phyloP scores from a whole-genome alignment of 2,113 vertebrate genomes.

The Mustelus asterias region DNA sequence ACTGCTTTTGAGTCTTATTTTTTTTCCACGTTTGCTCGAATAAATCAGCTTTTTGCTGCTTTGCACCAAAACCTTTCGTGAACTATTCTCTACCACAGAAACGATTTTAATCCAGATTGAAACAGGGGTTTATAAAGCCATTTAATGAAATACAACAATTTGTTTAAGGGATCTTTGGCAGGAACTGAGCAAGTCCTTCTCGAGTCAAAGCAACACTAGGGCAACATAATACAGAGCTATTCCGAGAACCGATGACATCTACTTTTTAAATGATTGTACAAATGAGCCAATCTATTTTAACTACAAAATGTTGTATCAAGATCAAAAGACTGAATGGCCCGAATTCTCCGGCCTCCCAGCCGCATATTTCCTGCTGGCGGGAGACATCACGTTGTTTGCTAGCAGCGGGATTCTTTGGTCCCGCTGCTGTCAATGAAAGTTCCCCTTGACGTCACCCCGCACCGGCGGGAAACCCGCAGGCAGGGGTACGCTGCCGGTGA shows the following conservation, averaged over 20 bases:
- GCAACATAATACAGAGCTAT: neutral
- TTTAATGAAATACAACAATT: constrained; percentile 5
- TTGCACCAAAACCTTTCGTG: neutral
- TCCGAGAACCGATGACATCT: neutral
- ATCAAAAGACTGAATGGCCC: neutral
- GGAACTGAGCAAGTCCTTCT: constrained; percentile 17
- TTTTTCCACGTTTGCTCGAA: constrained; percentile 42
- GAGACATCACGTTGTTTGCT: no score
- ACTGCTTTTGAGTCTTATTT: constrained; percentile 55
- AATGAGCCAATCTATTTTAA: neutral
- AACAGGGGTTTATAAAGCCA: neutral
- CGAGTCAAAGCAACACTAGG: neutral
- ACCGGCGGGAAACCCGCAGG: no score
- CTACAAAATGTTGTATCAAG: neutral
- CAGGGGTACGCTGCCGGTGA: no score
- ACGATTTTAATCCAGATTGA: constrained; percentile 7
- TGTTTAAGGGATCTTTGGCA: constrained; percentile 24
- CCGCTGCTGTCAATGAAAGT: no score
- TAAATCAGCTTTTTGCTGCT: constrained; percentile 26
- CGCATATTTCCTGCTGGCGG: no score
- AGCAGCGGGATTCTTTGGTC: no score
- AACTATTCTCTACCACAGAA: neutral
- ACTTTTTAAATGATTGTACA: constrained; percentile 10
- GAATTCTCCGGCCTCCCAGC: no score
- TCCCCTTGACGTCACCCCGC: no score